Conservation (phyloP, 1,140 invertebrate species). For the Probaryconus sp. region DNA sequence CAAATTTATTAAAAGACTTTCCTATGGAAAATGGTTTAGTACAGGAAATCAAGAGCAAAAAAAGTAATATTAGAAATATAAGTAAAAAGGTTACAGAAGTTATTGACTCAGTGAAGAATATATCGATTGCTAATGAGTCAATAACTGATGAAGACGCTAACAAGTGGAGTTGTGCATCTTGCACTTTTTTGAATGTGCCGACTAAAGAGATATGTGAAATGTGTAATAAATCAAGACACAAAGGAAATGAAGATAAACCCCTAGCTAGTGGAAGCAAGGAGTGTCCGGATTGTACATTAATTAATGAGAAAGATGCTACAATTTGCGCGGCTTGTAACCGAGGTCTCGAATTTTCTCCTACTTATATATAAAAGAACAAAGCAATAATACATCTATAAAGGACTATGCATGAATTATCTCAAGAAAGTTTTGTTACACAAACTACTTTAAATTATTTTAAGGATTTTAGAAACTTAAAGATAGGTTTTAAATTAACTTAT, state of each 20-base stretch:
- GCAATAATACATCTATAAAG: too few species aligned
- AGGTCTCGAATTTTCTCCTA: conserved; percentile 86
- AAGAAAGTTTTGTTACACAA: too few species aligned
- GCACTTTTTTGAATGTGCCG: conserved; percentile 84
- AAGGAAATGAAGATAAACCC: conserved; percentile 81
- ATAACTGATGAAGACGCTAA: conserved; percentile 49
- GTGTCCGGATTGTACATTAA: conserved; percentile 87
- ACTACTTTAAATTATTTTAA: too few species aligned
- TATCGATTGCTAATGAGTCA: conserved; percentile 24
- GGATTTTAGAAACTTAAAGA: too few species aligned
- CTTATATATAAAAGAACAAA: conserved; percentile 83
- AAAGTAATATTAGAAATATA: conserved; percentile 30
- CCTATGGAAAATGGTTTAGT: conserved; percentile 29
- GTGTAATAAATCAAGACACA: conserved; percentile 83
- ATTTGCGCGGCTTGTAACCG: conserved; percentile 84
- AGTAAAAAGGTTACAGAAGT: conserved; percentile 27
- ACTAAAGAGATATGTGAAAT: conserved; percentile 84
- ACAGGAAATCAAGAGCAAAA: conserved; percentile 30
- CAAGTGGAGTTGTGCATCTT: conserved; percentile 84
- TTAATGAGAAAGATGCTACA: conserved; percentile 84
- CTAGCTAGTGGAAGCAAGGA: conserved; percentile 86
- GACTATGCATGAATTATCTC: too few species aligned
- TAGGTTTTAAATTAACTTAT: conserved; percentile 63
- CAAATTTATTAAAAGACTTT: conserved; percentile 57
- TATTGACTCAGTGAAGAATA: conserved; percentile 34